Conservation (phyloP, 2,797 vertebrate genomes). For the Alfaro cultratus region DNA sequence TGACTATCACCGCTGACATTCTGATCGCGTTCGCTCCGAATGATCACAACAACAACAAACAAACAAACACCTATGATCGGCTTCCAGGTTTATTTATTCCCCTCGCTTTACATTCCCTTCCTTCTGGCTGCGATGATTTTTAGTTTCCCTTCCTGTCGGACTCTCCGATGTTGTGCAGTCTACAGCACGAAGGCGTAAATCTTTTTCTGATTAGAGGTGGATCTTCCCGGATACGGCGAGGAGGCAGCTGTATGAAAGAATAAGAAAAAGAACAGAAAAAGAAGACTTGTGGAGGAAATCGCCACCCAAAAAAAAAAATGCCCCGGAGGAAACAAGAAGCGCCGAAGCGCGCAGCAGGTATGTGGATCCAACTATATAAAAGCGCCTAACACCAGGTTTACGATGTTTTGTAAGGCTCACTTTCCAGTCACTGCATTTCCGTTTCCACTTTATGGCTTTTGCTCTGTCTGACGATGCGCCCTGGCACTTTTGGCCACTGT, state of each 20-base stretch:
- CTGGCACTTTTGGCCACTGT: slow-evolving; percentile 47
- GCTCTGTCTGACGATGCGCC: slow-evolving; percentile 37
- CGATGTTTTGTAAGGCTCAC: slow-evolving; percentile 62
- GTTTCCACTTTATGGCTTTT: slow-evolving; percentile 54
- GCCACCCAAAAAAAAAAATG: slow-evolving; percentile 77
- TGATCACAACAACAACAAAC: not conserved
- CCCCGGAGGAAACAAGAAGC: slow-evolving; percentile 98
- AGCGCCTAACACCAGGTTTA: slow-evolving; percentile 29
- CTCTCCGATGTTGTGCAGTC: slow-evolving; percentile 80
- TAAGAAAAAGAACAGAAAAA: not conserved
- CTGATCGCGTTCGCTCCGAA: slow-evolving; percentile 57
- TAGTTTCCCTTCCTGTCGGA: slow-evolving; percentile 75
- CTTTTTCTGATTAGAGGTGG: slow-evolving; percentile 81
- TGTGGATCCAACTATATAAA: slow-evolving; percentile 43
- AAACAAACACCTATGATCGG: not conserved
- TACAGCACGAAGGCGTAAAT: slow-evolving; percentile 81
- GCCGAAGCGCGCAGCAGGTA: slow-evolving; percentile 97
- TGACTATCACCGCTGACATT: slow-evolving; percentile 78
- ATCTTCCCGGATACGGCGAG: slow-evolving; percentile 85
- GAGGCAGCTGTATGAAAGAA: slow-evolving; percentile 68
- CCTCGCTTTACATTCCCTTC: slow-evolving; percentile 46
- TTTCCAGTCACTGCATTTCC: slow-evolving; percentile 71
- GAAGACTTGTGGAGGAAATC: slow-evolving; percentile 75
- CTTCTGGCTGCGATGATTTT: slow-evolving; percentile 64
- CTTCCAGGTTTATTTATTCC: slow-evolving; percentile 37